Evolutionary conservation across 2,113 vertebrate genomes (phyloP).

Genomic region (Chamaea fasciata): DNA sequence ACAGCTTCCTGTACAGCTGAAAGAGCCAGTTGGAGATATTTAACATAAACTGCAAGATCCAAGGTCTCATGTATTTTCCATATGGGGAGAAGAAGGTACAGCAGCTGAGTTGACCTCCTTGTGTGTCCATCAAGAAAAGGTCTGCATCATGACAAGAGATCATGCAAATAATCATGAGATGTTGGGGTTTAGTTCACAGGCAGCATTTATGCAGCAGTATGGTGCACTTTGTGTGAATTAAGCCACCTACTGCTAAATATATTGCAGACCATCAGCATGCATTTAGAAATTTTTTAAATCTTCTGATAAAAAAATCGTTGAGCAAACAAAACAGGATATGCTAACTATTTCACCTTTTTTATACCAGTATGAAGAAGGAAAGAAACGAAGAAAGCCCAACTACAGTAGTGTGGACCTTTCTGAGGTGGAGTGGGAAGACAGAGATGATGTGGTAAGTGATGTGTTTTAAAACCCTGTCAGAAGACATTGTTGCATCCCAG

Average conservation of each 20-base stretch:
- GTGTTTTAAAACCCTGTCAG: not conserved
- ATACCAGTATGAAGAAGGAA: constrained; percentile 90
- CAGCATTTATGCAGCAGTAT: not conserved
- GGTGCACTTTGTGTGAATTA: not conserved
- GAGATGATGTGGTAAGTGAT: constrained; percentile 87
- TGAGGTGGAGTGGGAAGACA: constrained; percentile 97
- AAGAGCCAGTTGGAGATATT: not conserved
- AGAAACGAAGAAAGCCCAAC: constrained; percentile 92
- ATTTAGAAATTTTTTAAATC: no score
- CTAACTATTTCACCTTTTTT: not conserved
- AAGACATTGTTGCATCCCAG: not conserved
- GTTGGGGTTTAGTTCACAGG: not conserved
- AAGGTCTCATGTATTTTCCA: not conserved
- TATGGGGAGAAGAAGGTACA: not conserved
- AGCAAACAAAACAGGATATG: not conserved
- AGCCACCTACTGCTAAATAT: not conserved
- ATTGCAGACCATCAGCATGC: no score
- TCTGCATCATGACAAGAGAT: not conserved
- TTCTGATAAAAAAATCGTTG: not conserved
- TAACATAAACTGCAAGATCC: not conserved
- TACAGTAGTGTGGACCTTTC: constrained; percentile 98
- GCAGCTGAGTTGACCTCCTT: not conserved
- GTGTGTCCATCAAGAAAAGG: not conserved
- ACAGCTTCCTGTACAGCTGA: constrained; percentile 36
- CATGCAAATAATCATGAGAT: not conserved